Conservation (phyloP, 2,888 invertebrate species). For the Pelosia muscerda region DNA sequence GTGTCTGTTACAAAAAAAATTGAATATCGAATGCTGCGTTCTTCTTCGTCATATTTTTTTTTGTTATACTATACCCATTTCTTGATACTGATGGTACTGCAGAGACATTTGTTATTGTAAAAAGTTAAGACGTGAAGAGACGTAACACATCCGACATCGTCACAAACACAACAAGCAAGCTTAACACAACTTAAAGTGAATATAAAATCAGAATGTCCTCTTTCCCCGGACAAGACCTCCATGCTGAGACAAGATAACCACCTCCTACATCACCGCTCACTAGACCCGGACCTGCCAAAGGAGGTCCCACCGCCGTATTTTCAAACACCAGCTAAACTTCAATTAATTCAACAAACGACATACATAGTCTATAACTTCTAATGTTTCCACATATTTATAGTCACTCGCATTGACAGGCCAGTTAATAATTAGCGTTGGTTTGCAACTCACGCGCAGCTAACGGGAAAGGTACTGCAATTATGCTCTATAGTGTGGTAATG, state of each 20-base stretch:
- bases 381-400: slow-evolving; percentile 39
- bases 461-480: slow-evolving; percentile 52
- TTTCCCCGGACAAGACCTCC: neutral
- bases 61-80: too few relatives aligned
- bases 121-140: neutral
- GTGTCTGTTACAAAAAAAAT: too few relatives aligned
- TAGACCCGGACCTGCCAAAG: neutral
- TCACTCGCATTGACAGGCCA: slow-evolving; percentile 33
- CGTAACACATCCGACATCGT: neutral
- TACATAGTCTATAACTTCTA: slow-evolving; percentile 28
- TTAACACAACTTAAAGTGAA: neutral
- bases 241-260: neutral
- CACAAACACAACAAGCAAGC: neutral
- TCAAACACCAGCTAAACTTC: slow-evolving; percentile 6
- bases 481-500: slow-evolving; percentile 51
- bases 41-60: too few relatives aligned
- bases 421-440: slow-evolving; percentile 53
- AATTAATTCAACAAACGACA: slow-evolving; percentile 17
- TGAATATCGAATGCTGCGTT: too few relatives aligned
- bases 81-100: too few relatives aligned
- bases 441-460: slow-evolving; percentile 54
- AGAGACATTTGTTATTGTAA: too few relatives aligned
- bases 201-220: neutral
- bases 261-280: slow-evolving; percentile 1
- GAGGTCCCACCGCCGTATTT: slow-evolving; percentile 16